A percentile compares a stretch with the other conserved stretches of the same genome.
Evolutionary conservation across 2,888 invertebrate species (phyloP).

Genomic region (Erebia epiphron): DNA sequence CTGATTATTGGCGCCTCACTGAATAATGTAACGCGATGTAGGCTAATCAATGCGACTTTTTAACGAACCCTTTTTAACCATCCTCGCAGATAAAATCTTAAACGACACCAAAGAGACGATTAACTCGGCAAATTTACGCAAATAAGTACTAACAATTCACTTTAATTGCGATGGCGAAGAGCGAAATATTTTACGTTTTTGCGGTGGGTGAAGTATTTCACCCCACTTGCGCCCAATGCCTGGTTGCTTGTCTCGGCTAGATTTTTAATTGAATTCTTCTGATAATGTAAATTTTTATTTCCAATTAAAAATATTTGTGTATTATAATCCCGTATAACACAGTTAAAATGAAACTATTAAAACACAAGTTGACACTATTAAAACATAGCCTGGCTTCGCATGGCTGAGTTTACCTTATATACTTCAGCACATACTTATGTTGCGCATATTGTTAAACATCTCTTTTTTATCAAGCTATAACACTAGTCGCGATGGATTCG

Average conservation of each 20-base stretch:
- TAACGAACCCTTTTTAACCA: constrained; percentile 41
- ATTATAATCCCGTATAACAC: no score
- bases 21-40: constrained; percentile 66
- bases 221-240: constrained; percentile 17
- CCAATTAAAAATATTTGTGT: constrained; percentile 3
- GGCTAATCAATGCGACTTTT: constrained; percentile 67
- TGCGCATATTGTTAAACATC: no score
- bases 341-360: no score
- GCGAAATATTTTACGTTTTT: constrained; percentile 31
- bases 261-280: constrained; percentile 14
- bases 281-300: constrained; percentile 20
- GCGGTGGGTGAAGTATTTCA: constrained; percentile 22
- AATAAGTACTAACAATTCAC: constrained; percentile 40
- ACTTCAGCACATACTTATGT: no score
- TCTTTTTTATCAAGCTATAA: no score
- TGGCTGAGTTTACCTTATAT: no score
- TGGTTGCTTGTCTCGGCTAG: not conserved
- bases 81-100: constrained; percentile 40
- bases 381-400: no score
- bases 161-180: constrained; percentile 34
- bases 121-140: constrained; percentile 40
- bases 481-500: no score
- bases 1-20: constrained; percentile 70
- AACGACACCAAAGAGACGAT: constrained; percentile 37
- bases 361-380: no score